phyloP scores from a whole-genome alignment of 2,888 invertebrate genomes.

The Apamea sordens region DNA sequence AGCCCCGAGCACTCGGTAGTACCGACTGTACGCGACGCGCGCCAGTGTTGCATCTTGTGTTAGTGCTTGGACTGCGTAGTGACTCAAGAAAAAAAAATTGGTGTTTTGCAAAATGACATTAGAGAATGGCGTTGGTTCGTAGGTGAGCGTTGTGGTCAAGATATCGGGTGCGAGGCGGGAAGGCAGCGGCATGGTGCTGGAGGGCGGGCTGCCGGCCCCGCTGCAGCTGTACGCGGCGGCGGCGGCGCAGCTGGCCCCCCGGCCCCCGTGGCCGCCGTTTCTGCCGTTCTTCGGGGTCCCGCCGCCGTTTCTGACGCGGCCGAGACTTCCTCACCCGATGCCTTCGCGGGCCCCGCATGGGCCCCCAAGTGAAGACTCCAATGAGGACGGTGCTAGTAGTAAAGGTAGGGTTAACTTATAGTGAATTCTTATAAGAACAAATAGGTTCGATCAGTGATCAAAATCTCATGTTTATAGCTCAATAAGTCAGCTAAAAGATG shows the following conservation, averaged over 20 bases:
- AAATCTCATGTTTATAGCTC: background rate
- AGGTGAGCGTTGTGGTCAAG: conserved; percentile 77
- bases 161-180: conserved; percentile 80
- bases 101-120: conserved; percentile 74
- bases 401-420: conserved; percentile 79
- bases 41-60: conserved; percentile 64
- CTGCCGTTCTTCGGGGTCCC: conserved; percentile 91
- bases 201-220: conserved; percentile 92
- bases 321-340: conserved; percentile 84
- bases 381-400: conserved; percentile 89
- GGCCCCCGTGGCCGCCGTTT: conserved; percentile 91
- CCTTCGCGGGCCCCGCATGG: conserved; percentile 86
- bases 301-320: conserved; percentile 89
- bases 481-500: background rate
- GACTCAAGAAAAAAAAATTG: conserved; percentile 63
- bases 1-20: conserved; percentile 64
- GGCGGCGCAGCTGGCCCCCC: conserved; percentile 90
- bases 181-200: conserved; percentile 91
- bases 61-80: conserved; percentile 65
- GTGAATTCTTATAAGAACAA: conserved; percentile 14
- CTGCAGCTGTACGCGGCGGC: conserved; percentile 93
- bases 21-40: conserved; percentile 68
- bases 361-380: conserved; percentile 90
- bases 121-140: conserved; percentile 73
- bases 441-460: background rate